Evolutionary conservation across 1,140 invertebrate genomes (phyloP).

Genomic region (Pogonognathellus flavescens): DNA sequence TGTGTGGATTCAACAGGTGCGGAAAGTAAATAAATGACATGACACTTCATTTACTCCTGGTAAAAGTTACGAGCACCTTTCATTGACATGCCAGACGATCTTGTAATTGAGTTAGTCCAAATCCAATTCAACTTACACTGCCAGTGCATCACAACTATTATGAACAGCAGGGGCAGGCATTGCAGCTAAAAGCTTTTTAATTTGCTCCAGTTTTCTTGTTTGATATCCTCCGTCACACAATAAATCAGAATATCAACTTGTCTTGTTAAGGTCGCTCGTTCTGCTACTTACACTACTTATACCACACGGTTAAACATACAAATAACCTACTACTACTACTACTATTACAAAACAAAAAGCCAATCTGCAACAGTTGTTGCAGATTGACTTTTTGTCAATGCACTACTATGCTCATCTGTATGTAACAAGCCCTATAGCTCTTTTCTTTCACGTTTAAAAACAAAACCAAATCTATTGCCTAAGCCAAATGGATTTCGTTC

Average conservation of each 20-base stretch:
- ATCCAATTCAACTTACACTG: not conserved
- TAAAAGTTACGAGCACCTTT: constrained; percentile 30
- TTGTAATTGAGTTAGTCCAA: constrained; percentile 32
- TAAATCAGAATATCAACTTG: not conserved
- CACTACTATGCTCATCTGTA: too few species aligned
- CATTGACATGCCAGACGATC: constrained; percentile 5
- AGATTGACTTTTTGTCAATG: too few species aligned
- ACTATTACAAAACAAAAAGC: too few species aligned
- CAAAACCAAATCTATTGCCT: not conserved
- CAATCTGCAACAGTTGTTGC: too few species aligned
- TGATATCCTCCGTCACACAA: not conserved
- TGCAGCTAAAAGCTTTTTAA: not conserved
- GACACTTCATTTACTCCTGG: constrained; percentile 37
- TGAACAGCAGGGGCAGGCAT: not conserved
- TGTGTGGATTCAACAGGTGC: too few species aligned
- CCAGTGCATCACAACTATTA: not conserved
- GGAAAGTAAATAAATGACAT: not conserved
- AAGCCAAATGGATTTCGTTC: not conserved
- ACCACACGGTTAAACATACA: too few species aligned
- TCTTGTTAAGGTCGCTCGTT: not conserved
- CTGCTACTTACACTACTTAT: not conserved
- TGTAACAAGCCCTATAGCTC: too few species aligned
- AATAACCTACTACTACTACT: too few species aligned
- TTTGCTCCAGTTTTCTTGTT: not conserved
- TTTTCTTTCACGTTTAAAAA: too few species aligned